phyloP scores from a whole-genome alignment of 2,113 vertebrate genomes.

The Athene cunicularia region DNA sequence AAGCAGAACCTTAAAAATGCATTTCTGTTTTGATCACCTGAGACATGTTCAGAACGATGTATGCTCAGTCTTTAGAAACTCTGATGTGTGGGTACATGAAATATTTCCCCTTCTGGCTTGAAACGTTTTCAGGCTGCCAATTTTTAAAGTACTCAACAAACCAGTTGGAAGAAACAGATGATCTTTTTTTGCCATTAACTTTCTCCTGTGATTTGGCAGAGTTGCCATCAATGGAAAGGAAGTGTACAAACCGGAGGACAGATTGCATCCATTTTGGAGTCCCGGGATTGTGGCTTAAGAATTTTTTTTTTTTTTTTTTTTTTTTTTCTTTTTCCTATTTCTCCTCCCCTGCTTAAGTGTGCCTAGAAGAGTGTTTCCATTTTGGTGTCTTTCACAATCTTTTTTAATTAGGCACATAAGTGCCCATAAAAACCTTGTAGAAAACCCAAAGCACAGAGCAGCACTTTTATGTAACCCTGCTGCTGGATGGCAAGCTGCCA shows the following conservation, averaged over 20 bases:
- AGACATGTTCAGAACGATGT: not conserved
- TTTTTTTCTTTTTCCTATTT: not conserved
- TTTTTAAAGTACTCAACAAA: conserved; percentile 1
- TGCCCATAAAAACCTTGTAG: conserved; percentile 20
- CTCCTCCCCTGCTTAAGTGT: not conserved
- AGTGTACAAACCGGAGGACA: not conserved
- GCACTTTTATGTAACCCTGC: not conserved
- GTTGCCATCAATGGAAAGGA: not conserved
- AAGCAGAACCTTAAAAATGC: not conserved
- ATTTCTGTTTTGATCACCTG: conserved; percentile 27
- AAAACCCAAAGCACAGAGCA: conserved; percentile 9
- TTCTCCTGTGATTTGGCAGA: conserved; percentile 9
- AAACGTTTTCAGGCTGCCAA: not conserved
- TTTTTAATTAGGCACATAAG: conserved; percentile 35
- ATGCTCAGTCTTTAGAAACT: not conserved
- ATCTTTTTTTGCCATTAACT: conserved; percentile 22
- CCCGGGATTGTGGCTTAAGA: not conserved
- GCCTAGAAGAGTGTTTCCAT: not conserved
- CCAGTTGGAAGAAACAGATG: conserved; percentile 12
- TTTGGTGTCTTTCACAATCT: conserved; percentile 15
- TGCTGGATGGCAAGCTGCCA: not conserved
- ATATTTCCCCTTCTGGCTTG: conserved; percentile 17
- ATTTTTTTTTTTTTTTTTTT: not conserved
- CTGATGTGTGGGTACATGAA: not conserved
- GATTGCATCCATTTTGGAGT: conserved; percentile 9